A percentile compares a stretch with the other conserved stretches of the same genome.
phyloP scores from a whole-genome alignment of 2,113 vertebrate species.

The Arvicanthis niloticus region DNA sequence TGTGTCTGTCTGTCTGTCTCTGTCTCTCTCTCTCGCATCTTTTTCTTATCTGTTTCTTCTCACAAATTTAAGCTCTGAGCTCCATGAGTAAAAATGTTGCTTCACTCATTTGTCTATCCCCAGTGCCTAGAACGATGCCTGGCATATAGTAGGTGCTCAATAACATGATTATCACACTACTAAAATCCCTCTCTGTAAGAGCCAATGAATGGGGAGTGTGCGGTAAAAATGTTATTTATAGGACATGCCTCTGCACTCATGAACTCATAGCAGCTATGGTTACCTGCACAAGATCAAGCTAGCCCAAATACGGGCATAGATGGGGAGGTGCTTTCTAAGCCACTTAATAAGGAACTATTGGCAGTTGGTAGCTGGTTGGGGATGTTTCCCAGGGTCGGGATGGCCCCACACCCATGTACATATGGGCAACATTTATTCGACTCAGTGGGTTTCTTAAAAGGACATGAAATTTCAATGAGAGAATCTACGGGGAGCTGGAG shows the following conservation, averaged over 20 bases:
- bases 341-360: not conserved
- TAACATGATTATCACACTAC: not conserved
- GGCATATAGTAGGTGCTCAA: not conserved
- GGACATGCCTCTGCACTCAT: too few species aligned
- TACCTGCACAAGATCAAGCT: not conserved
- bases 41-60: not conserved
- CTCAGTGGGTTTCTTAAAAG: not conserved
- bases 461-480: not conserved
- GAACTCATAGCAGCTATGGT: not conserved
- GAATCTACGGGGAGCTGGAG: not conserved
- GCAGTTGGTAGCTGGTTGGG: not conserved
- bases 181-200: not conserved
- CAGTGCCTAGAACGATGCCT: not conserved
- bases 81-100: not conserved
- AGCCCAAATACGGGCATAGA: not conserved
- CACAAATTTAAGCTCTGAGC: not conserved
- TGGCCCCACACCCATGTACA: not conserved
- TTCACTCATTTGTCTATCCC: not conserved
- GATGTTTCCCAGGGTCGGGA: not conserved
- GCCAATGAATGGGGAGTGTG: not conserved
- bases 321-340: not conserved
- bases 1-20: not conserved
- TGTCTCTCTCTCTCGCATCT: not conserved
- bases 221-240: not conserved
- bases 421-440: not conserved